A percentile compares a stretch with the other conserved stretches of the same genome.
Conservation (phyloP, 2,888 invertebrate species). For the Oscheius myriophilus region DNA sequence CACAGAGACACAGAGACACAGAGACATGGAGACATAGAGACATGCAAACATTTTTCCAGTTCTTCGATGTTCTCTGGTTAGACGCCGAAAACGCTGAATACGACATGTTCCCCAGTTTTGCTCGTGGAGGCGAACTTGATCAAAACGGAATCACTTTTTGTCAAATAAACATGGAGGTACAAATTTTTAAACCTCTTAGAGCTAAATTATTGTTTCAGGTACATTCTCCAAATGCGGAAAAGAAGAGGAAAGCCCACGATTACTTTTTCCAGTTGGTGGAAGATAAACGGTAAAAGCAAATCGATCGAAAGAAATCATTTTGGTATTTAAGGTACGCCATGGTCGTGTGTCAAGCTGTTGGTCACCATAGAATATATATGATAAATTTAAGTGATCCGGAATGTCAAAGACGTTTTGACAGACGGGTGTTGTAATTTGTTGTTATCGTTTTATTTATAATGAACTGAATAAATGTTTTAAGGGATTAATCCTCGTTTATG, state of each 20-base stretch:
- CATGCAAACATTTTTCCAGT: no score
- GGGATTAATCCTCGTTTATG: no score
- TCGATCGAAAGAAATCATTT: no score
- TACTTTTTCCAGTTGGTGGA: slow-evolving; percentile 11
- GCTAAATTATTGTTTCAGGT: background rate
- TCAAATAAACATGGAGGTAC: slow-evolving; percentile 19
- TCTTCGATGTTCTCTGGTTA: slow-evolving; percentile 6
- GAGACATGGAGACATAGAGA: no score
- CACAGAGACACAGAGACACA: no score
- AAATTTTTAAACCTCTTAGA: background rate
- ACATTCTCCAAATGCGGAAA: background rate
- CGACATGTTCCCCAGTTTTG: slow-evolving; percentile 7
- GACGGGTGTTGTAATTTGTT: no score
- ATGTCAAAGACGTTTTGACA: background rate
- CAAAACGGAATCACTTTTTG: slow-evolving; percentile 12
- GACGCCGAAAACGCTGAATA: slow-evolving; percentile 25
- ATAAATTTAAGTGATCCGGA: background rate
- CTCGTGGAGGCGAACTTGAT: slow-evolving; percentile 3
- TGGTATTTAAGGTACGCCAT: slow-evolving; percentile 11
- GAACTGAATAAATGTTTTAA: no score
- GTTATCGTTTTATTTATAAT: no score
- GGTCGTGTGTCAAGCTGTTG: background rate
- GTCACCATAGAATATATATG: slow-evolving; percentile 8
- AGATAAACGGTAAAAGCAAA: slow-evolving; percentile 9
- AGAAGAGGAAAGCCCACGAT: slow-evolving; percentile 1